phyloP scores from a whole-genome alignment of 2,797 vertebrate genomes.

The Oryzias sinensis region DNA sequence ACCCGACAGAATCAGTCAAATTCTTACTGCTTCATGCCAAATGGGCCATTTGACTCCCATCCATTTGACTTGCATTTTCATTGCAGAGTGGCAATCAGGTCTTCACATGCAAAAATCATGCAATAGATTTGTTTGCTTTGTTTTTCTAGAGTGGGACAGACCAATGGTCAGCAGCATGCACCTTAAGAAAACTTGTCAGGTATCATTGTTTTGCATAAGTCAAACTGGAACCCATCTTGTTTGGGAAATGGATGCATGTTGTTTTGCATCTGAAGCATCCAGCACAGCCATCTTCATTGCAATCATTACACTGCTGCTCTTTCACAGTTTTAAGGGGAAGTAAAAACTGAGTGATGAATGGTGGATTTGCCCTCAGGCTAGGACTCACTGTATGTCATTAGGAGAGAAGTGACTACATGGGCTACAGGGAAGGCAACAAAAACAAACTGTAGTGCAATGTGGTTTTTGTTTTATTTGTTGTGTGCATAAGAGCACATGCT shows the following conservation, averaged over 20 bases:
- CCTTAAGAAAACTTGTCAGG: slow-evolving; percentile 36
- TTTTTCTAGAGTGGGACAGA: slow-evolving; percentile 41
- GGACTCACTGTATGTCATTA: slow-evolving; percentile 6
- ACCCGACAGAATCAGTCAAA: slow-evolving; percentile 36
- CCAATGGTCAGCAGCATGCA: slow-evolving; percentile 49
- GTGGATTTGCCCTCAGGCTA: slow-evolving; percentile 41
- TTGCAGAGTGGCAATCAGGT: slow-evolving; percentile 39
- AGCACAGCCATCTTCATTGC: slow-evolving; percentile 32
- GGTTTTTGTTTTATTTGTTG: slow-evolving; percentile 5
- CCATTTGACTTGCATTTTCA: slow-evolving; percentile 58
- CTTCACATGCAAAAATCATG: slow-evolving; percentile 59
- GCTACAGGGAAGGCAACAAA: slow-evolving; percentile 8
- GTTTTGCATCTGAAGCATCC: slow-evolving; percentile 49
- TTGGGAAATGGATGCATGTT: slow-evolving; percentile 37
- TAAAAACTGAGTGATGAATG: slow-evolving; percentile 39
- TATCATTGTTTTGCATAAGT: slow-evolving; percentile 66
- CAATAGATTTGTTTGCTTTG: slow-evolving; percentile 65
- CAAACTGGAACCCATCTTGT: slow-evolving; percentile 35
- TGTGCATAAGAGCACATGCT: slow-evolving; percentile 1
- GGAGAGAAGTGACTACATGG: slow-evolving; percentile 13
- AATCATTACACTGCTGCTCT: slow-evolving; percentile 20
- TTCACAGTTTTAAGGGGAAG: slow-evolving; percentile 30
- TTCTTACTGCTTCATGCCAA: slow-evolving; percentile 22
- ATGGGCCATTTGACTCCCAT: slow-evolving; percentile 48
- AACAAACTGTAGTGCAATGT: neutral